Evolutionary conservation across 2,113 vertebrate species (phyloP), one percentile per base, ranked within the genome.

Genomic region (Aplodontia rufa): DNA sequence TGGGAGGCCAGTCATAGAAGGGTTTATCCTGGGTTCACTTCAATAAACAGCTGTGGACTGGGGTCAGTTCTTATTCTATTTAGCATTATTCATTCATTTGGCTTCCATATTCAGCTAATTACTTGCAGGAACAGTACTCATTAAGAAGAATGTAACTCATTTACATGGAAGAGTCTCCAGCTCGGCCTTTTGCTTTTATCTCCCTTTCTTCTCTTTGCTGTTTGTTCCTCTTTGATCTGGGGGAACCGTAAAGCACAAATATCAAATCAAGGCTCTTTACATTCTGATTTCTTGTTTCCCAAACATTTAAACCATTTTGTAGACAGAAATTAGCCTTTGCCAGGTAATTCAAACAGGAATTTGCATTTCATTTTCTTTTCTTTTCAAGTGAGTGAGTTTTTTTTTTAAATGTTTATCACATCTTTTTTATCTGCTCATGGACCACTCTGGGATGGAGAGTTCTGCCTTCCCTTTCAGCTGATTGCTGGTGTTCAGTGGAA

Each of bases 41-140:
- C 85, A 94, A 79, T 92, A 91, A 95, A 58, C 49, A 76, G 88
- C 91, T 76, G 74, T 66, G 75, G 86, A 91, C 78, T 0, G 8
- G 60, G 94, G 93, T 96, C 94, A 94, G 16, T 89, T 95, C 64
- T 83, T 91, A 94, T 96, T 96, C 96, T 95, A 94, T 87, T 93
- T 93, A 89, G 79, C 91, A 95, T 96, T 95, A 64, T 96, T 90
- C 94, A 78, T 92, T 97, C 84, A 64, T 80, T 89, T 51, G 35
- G 94, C 60, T 64, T 82, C 92, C 74, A 86, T 84, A 83, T 79
- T 60, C 62, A 40, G 40, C 88, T 97, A 95, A 97, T 96, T 94
- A 94, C 91, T 95, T 95, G 55, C 91, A 96, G 94, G 95, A 94
- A 60, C 89, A 49, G 91, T 20, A 5, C 83, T 95, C 95, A 68